Evolutionary conservation across 2,113 vertebrate species (phyloP), one percentile per base, ranked within the genome.

Genomic region (Noctilio leporinus): DNA sequence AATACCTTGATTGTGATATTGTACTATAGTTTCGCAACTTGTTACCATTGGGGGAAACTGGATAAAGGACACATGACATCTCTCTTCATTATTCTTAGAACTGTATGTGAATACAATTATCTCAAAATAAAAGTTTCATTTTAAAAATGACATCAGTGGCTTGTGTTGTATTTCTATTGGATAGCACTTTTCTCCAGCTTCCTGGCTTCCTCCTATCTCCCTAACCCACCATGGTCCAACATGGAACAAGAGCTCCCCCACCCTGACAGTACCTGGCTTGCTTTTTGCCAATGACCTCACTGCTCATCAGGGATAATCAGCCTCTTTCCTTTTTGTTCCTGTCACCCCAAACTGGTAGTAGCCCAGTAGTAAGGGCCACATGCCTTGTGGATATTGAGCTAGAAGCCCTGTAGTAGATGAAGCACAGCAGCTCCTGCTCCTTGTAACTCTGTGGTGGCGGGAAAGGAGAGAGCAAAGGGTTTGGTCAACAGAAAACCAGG

Each of bases 361-460:
- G 40, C 99, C 99, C 94, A 99, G 96, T 49, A 99, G 99, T 98
- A 99, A 99, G n/a, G 99, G 99, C 99, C 99, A 99, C 84, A 99
- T 99, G 99, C 99, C 97, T 98, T 99, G 89, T 99, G 99, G 98
- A 99, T 98, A 65, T 99, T 99, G 0, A 99, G 99, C 64, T 99
- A 99, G 95, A 99, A 99, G 0, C 99, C 99, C 99, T 59, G 0
- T 99, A 99, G 98, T 99, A 99, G 96, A 99, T 99, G 86, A 99
- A 97, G 2, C 99, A 98, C 94, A 99, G 98, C 72, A 99, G 98
- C 98, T 99, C 99, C 96, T 98, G 98, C 96, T 99, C 99, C 87
- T 99, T 98, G 0, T 98, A 99, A 11, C 98, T 98, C 99, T 99
- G 98, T 0, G 8, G 53, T 65, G 26, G 94, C 49, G 24, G 53